Evolutionary conservation across 2,113 vertebrate species (phyloP).

Genomic region (Limnothrissa miodon): DNA sequence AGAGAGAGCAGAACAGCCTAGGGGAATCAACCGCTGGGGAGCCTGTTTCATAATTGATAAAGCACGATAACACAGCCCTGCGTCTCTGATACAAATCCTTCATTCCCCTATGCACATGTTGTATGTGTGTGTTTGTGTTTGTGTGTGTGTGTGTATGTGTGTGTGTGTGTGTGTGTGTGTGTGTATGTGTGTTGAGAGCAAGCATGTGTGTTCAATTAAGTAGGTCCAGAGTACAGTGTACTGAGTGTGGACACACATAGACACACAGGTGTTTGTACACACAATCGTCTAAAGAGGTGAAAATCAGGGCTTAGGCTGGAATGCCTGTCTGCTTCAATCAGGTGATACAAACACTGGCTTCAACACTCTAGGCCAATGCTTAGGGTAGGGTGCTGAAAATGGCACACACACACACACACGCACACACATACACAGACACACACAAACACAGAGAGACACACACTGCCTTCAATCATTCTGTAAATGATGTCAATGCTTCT

Average conservation of each 20-base stretch:
- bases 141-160: conserved; percentile 18
- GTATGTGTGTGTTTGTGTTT: conserved; percentile 6
- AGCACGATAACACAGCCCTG: conserved; percentile 17
- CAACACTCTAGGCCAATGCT: background rate
- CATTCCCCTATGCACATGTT: background rate
- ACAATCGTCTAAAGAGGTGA: background rate
- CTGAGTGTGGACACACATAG: too few species aligned
- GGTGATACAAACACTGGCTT: background rate
- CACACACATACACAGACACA: background rate
- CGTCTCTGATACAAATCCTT: conserved; percentile 8
- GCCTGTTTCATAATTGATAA: conserved; percentile 44
- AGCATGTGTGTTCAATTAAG: background rate
- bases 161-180: background rate
- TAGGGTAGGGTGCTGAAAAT: background rate
- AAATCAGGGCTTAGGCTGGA: background rate
- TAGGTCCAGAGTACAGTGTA: background rate
- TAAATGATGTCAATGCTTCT: too few species aligned
- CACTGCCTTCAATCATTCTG: background rate
- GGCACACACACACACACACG: background rate
- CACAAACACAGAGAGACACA: background rate
- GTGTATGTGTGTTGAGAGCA: background rate
- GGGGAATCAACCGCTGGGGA: conserved; percentile 19
- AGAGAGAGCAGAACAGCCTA: conserved; percentile 37
- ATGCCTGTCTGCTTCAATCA: background rate
- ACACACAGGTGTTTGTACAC: background rate